phyloP scores from a whole-genome alignment of 2,797 vertebrate species.

The Pempheris klunzingeri region DNA sequence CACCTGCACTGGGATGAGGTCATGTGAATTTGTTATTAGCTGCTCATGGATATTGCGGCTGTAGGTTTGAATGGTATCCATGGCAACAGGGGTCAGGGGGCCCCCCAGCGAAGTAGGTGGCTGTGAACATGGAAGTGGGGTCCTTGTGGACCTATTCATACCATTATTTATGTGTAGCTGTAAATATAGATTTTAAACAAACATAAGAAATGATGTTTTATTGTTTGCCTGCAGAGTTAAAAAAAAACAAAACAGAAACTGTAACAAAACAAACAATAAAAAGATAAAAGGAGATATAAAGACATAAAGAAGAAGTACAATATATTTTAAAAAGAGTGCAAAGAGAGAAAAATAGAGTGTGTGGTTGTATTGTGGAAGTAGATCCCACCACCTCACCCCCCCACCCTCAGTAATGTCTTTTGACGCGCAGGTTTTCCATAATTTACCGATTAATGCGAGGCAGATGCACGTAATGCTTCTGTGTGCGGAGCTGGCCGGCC shows the following conservation, averaged over 20 bases:
- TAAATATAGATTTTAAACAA: not conserved
- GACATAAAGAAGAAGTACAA: not conserved
- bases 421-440: conserved; percentile 77
- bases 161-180: not conserved
- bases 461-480: conserved; percentile 85
- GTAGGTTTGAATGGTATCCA: conserved; percentile 53
- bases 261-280: not conserved
- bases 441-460: conserved; percentile 84
- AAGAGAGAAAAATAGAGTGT: not conserved
- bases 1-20: conserved; percentile 68
- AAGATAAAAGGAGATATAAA: not conserved
- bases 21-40: conserved; percentile 64
- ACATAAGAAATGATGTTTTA: not conserved
- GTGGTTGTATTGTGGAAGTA: conserved; percentile 4
- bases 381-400: conserved; percentile 8
- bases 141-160: conserved; percentile 21
- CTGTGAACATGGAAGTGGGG: conserved; percentile 20
- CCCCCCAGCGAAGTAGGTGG: conserved; percentile 44
- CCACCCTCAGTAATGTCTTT: conserved; percentile 70
- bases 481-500: conserved; percentile 70
- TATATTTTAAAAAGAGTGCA: not conserved
- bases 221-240: not conserved
- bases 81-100: conserved; percentile 36
- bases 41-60: conserved; percentile 12
- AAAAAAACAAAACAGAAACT: not conserved